These are phyloP conservation scores for Callimico goeldii DNA, from an alignment of 2,797 vertebrate species.

Conservation along the genomic window DNA sequence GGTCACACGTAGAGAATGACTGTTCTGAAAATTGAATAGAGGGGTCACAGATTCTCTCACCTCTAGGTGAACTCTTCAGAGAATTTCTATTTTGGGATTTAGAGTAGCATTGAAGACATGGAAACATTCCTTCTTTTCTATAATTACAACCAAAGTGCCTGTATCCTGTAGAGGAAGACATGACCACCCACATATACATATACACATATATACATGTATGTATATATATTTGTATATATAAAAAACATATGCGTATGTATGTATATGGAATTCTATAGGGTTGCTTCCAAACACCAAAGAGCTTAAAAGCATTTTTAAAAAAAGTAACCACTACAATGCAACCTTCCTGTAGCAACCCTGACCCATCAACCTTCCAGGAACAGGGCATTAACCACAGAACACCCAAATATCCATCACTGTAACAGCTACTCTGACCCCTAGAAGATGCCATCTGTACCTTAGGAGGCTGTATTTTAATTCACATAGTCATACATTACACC, in stretches of 20 bases:
- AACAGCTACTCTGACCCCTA: neutral
- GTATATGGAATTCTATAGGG: neutral
- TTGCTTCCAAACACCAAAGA: neutral
- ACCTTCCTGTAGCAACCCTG: neutral
- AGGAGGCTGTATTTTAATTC: neutral
- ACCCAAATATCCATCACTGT: neutral
- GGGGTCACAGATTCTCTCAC: neutral
- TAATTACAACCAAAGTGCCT: neutral
- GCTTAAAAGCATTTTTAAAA: slow-evolving; percentile 1
- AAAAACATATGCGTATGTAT: too few species aligned
- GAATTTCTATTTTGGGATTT: slow-evolving; percentile 35
- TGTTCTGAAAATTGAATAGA: neutral
- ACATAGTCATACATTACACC: fast-evolving
- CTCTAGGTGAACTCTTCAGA: neutral
- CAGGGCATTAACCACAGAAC: neutral
- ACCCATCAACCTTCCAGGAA: neutral
- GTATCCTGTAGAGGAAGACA: neutral
- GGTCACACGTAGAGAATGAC: neutral
- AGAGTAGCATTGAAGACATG: neutral
- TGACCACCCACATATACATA: neutral
- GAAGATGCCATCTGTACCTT: neutral
- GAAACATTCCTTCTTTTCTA: neutral
- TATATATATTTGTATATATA: neutral
- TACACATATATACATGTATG: neutral
- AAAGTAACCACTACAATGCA: neutral